Conservation (phyloP, 2,113 vertebrate genomes). For the Tetraodon nigroviridis region DNA sequence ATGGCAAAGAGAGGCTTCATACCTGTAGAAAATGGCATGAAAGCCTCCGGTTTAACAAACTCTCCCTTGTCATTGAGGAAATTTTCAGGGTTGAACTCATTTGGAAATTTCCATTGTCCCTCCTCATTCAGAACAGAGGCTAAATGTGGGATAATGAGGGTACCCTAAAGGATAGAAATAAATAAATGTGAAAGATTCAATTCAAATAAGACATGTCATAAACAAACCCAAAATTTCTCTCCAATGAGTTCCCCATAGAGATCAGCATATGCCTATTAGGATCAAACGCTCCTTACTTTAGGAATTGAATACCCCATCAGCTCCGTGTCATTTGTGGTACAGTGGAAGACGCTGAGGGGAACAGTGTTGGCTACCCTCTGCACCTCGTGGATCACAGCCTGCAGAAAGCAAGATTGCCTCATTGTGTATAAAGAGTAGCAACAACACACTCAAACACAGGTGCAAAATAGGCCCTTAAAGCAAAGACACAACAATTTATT, state of each 20-base stretch:
- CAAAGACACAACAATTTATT: too few relatives aligned
- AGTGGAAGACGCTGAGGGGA: slow-evolving; percentile 62
- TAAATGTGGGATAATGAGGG: slow-evolving; percentile 58
- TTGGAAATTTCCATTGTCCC: slow-evolving; percentile 67
- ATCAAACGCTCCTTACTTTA: slow-evolving; percentile 39
- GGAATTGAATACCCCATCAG: slow-evolving; percentile 67
- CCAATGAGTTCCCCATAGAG: background rate
- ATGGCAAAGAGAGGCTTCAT: background rate
- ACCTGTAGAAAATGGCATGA: slow-evolving; percentile 65
- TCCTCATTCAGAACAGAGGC: slow-evolving; percentile 56
- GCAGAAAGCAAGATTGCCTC: slow-evolving; percentile 6
- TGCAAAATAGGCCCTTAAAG: background rate
- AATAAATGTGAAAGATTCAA: background rate
- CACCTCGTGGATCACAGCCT: slow-evolving; percentile 70
- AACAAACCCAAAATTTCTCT: background rate
- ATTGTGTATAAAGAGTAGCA: background rate
- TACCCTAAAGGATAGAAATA: slow-evolving; percentile 45
- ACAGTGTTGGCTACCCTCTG: slow-evolving; percentile 62
- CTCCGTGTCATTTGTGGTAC: slow-evolving; percentile 56
- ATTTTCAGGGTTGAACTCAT: slow-evolving; percentile 69
- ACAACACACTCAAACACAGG: background rate
- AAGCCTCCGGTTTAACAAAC: slow-evolving; percentile 67
- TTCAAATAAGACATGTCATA: too few relatives aligned
- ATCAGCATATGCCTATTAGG: too few relatives aligned
- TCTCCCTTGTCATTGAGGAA: slow-evolving; percentile 64